These are phyloP conservation scores for Campoplex nolae DNA, from an alignment of 2,888 invertebrate species.

Conservation along the genomic window DNA sequence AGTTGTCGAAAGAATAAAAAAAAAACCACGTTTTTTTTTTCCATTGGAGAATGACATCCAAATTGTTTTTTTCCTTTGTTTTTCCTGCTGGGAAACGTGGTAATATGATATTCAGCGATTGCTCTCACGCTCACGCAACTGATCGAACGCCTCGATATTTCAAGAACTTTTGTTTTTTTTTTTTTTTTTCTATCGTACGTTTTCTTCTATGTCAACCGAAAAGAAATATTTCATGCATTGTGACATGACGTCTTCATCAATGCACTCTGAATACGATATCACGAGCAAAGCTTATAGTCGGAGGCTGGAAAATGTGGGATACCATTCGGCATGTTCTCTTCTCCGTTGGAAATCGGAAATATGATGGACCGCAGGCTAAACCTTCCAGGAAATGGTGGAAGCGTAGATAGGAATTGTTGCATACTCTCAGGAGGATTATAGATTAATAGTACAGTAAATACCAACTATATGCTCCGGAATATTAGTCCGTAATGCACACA, in stretches of 20 bases:
- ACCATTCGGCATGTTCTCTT: background rate
- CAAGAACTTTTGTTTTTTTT: too few relatives aligned
- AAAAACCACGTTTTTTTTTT: too few relatives aligned
- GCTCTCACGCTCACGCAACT: too few relatives aligned
- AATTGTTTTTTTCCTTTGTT: too few relatives aligned
- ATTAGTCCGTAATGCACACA: background rate
- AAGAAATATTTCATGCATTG: background rate
- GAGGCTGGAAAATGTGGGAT: background rate
- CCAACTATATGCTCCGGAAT: background rate
- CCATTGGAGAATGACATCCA: too few relatives aligned
- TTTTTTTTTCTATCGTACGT: too few relatives aligned
- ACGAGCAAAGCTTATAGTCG: background rate
- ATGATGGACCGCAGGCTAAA: background rate
- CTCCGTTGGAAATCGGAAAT: background rate
- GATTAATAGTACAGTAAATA: background rate
- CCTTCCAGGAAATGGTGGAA: background rate
- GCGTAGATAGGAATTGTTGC: background rate
- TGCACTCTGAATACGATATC: background rate
- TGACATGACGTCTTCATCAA: background rate
- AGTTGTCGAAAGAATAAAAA: too few relatives aligned
- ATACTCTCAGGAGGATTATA: background rate
- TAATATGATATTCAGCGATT: too few relatives aligned
- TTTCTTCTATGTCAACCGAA: background rate
- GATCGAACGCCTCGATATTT: background rate
- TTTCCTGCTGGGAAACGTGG: too few relatives aligned